A percentile compares a stretch with the other conserved stretches of the same genome.
phyloP scores from a whole-genome alignment of 2,888 invertebrate species.

The Liodrosophila aerea region DNA sequence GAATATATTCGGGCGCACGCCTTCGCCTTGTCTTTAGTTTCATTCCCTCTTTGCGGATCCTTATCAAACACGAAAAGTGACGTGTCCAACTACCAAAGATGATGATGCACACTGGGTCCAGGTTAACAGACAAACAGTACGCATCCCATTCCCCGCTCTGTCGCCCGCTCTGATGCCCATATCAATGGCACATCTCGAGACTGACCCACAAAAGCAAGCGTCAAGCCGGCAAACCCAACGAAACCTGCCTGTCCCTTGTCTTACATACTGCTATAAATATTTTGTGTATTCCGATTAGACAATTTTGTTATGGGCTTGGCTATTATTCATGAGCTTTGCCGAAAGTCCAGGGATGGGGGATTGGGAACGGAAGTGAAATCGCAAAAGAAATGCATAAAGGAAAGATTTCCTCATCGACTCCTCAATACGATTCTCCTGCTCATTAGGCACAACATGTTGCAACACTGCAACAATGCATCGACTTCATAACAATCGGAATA shows the following conservation, averaged over 20 bases:
- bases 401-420: not conserved
- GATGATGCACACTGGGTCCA: conserved; percentile 56
- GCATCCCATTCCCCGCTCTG: no score
- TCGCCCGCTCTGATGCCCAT: no score
- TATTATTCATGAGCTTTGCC: conserved; percentile 19
- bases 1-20: conserved; percentile 72
- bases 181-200: conserved; percentile 22
- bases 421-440: conserved; percentile 4
- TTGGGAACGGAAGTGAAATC: not conserved
- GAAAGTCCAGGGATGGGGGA: not conserved
- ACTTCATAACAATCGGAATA: no score
- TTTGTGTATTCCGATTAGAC: conserved; percentile 33
- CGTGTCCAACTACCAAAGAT: conserved; percentile 66
- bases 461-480: no score
- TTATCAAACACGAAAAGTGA: conserved; percentile 74
- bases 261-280: conserved; percentile 41
- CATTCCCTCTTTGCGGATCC: conserved; percentile 66
- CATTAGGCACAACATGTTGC: no score
- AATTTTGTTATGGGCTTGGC: conserved; percentile 18
- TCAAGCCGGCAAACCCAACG: conserved; percentile 42
- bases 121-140: conserved; percentile 10
- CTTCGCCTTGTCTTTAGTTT: conserved; percentile 51
- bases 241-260: conserved; percentile 29
- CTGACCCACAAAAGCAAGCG: conserved; percentile 59
- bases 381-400: not conserved